Percentiles rank a stretch among this genome's conserved stretches.
Conservation (phyloP, 2,797 vertebrate genomes). For the Peromyscus aztecus region DNA sequence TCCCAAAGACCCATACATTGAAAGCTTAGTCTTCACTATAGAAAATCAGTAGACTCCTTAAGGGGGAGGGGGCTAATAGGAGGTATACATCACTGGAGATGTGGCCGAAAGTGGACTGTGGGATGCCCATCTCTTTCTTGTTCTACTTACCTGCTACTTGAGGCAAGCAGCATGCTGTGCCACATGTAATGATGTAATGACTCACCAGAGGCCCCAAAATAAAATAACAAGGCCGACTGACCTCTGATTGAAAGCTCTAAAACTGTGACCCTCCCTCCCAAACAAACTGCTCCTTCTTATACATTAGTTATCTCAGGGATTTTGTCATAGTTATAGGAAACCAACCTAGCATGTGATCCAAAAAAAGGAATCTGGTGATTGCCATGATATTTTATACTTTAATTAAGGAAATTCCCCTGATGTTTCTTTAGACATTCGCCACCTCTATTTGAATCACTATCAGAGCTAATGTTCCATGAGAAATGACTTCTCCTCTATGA, state of each 20-base stretch:
- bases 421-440: neutral
- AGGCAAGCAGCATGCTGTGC: neutral
- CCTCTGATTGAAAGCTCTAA: neutral
- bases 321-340: neutral
- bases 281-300: neutral
- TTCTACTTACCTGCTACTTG: no score
- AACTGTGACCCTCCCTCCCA: neutral
- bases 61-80: neutral
- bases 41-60: no score
- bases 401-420: neutral
- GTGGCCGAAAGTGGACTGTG: no score
- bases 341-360: neutral
- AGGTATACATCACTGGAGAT: neutral
- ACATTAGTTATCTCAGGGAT: neutral
- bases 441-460: neutral
- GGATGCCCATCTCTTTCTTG: neutral
- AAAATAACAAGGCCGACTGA: neutral
- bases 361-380: neutral
- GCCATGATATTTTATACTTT: neutral
- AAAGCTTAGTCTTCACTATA: neutral
- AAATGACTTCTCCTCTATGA: neutral
- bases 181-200: neutral
- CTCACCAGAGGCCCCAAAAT: neutral
- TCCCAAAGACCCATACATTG: neutral
- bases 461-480: neutral